Conservation (phyloP, 2,113 vertebrate species). For the Dascyllus trimaculatus region DNA sequence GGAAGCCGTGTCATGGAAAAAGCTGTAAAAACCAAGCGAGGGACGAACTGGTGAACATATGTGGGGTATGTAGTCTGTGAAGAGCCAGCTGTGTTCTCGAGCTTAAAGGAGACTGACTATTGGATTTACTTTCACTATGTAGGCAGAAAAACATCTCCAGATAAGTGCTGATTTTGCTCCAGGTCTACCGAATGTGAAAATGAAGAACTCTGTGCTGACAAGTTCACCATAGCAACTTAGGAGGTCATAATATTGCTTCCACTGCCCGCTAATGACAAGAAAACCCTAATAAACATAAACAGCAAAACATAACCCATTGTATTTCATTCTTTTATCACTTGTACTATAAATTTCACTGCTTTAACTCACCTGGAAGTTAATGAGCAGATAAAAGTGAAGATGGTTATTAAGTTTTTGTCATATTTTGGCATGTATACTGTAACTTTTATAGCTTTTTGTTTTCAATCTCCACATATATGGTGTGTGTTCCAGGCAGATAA, state of each 20-base stretch:
- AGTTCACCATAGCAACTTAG: too few species aligned
- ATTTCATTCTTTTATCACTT: too few species aligned
- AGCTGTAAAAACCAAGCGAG: too few species aligned
- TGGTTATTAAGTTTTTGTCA: not conserved
- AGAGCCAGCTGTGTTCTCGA: not conserved
- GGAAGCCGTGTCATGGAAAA: too few species aligned
- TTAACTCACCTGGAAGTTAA: not conserved
- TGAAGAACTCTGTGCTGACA: too few species aligned
- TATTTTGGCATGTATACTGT: not conserved
- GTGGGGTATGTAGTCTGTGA: not conserved
- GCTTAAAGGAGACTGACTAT: not conserved
- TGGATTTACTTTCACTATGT: not conserved
- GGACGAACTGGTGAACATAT: too few species aligned
- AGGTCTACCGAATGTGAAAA: too few species aligned
- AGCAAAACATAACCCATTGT: not conserved
- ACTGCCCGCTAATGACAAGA: not conserved
- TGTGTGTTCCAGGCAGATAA: too few species aligned
- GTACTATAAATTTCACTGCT: not conserved
- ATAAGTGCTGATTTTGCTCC: too few species aligned
- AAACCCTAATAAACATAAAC: not conserved
- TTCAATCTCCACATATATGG: too few species aligned
- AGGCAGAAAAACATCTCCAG: too few species aligned
- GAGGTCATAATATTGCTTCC: not conserved
- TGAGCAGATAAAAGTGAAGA: not conserved
- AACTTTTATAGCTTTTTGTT: too few species aligned